Percentiles rank a stretch among this genome's conserved stretches.
Conservation (phyloP, 2,113 vertebrate species). For the Cepphus grylle region DNA sequence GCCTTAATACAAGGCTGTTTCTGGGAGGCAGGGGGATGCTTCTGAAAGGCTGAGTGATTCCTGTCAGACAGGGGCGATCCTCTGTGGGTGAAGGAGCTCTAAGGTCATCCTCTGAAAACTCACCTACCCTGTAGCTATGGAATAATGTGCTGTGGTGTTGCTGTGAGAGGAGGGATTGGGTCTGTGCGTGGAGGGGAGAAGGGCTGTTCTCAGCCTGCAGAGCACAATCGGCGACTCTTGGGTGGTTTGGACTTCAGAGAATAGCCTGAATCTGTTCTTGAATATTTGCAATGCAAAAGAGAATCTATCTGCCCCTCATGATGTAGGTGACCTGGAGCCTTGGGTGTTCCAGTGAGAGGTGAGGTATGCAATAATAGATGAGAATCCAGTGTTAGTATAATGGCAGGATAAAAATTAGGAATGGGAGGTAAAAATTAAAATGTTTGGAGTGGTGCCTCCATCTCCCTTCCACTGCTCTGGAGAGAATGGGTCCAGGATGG, state of each 20-base stretch:
- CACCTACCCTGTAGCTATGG: background rate
- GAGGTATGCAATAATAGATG: background rate
- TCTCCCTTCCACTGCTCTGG: background rate
- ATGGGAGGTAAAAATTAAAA: background rate
- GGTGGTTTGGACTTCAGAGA: background rate
- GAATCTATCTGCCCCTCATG: background rate
- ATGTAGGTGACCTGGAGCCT: background rate
- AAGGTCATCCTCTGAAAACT: conserved; percentile 12
- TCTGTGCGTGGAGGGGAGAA: background rate
- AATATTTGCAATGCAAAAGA: background rate
- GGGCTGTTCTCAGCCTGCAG: background rate
- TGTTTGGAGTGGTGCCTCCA: background rate
- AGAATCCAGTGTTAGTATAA: background rate
- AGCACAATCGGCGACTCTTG: background rate
- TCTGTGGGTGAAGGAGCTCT: background rate
- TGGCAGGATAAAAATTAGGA: background rate
- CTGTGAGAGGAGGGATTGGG: background rate
- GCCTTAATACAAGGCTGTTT: background rate
- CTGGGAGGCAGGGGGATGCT: background rate
- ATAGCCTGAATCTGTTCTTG: background rate
- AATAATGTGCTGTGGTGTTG: background rate
- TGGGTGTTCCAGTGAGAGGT: background rate
- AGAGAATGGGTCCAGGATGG: background rate
- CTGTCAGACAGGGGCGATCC: background rate
- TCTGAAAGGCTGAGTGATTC: conserved; percentile 2